A percentile compares a stretch with the other conserved stretches of the same genome.
phyloP scores from a whole-genome alignment of 64 coral and sea anemone genomes.

The Hydrozoanthus tunicans region DNA sequence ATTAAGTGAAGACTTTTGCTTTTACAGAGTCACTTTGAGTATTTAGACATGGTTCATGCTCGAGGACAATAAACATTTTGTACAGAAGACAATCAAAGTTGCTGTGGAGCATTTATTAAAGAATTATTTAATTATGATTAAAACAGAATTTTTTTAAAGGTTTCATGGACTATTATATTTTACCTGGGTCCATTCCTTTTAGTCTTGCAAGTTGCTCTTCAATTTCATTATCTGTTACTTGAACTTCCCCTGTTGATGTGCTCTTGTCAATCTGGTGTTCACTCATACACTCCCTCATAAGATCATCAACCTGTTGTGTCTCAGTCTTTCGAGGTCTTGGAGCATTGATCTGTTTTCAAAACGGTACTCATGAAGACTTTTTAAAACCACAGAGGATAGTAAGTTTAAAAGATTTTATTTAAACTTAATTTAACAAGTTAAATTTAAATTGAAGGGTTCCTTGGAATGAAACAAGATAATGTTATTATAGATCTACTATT shows the following conservation, averaged over 20 bases:
- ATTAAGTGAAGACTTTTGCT: no score
- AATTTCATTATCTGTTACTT: constrained; percentile 55
- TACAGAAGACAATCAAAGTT: no score
- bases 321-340: constrained; percentile 71
- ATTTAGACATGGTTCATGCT: no score
- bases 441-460: no score
- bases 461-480: no score
- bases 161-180: background rate
- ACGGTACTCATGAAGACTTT: background rate
- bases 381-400: no score
- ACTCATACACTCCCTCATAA: constrained; percentile 70
- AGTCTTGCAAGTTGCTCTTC: constrained; percentile 79
- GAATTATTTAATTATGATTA: background rate
- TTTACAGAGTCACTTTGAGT: no score
- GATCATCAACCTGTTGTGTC: constrained; percentile 63
- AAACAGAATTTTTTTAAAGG: background rate
- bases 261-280: constrained; percentile 66
- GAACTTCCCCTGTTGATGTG: background rate
- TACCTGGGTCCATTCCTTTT: constrained; percentile 84
- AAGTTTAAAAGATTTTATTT: no score
- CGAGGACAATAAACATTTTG: no score
- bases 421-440: no score
- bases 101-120: background rate
- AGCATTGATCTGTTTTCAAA: constrained; percentile 57
- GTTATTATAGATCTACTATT: no score